A percentile compares a stretch with the other conserved stretches of the same genome.
Conservation (phyloP, 2,888 invertebrate genomes). For the Ypsolopha scabrella region DNA sequence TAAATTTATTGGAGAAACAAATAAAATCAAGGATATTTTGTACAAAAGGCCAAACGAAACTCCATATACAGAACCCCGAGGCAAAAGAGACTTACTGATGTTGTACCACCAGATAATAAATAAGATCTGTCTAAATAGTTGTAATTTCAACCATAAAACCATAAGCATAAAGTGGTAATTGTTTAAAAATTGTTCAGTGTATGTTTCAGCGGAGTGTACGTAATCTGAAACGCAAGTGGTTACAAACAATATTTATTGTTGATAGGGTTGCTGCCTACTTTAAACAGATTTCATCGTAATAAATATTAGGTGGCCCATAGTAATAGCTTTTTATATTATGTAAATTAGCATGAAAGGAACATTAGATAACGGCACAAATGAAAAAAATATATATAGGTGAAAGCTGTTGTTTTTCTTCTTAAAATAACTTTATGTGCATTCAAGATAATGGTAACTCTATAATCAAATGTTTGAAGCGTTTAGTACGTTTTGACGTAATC, state of each 20-base stretch:
- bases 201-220: background rate
- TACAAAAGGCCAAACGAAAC: background rate
- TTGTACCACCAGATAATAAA: background rate
- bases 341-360: too few species aligned
- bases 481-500: too few species aligned
- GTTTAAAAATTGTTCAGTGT: background rate
- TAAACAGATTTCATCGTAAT: background rate
- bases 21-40: background rate
- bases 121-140: background rate
- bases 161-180: background rate
- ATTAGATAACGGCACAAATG: too few species aligned
- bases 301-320: too few species aligned
- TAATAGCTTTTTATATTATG: too few species aligned
- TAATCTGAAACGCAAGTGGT: slow-evolving; percentile 1
- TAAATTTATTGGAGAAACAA: background rate
- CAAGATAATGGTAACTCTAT: too few species aligned
- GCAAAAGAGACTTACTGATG: background rate
- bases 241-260: background rate
- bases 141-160: background rate
- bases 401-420: too few species aligned
- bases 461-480: too few species aligned
- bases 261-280: background rate
- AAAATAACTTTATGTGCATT: too few species aligned
- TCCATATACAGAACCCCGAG: background rate
- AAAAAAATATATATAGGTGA: too few species aligned